A percentile compares a stretch with the other conserved stretches of the same genome.
Conservation (phyloP, 2,113 vertebrate genomes). For the Crotophaga sulcirostris region DNA sequence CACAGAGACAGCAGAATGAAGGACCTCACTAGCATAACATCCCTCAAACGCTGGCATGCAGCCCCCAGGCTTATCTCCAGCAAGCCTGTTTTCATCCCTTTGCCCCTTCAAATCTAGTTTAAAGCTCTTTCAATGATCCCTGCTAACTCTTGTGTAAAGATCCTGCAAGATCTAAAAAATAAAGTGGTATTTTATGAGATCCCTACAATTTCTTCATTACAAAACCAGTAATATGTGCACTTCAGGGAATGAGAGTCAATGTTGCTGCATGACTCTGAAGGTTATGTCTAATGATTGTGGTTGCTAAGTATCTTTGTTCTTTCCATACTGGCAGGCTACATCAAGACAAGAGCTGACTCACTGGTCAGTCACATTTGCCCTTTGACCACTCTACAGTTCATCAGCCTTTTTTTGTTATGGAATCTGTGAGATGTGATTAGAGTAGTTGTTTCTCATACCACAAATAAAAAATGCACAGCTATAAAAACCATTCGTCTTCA, state of each 20-base stretch:
- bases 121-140: no score
- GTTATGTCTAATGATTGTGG: slow-evolving; percentile 4
- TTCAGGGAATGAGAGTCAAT: slow-evolving; percentile 44
- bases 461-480: slow-evolving; percentile 5
- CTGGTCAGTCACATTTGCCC: slow-evolving; percentile 40
- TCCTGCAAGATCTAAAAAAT: slow-evolving; percentile 14
- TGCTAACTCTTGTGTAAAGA: no score
- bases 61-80: no score
- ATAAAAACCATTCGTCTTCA: neutral
- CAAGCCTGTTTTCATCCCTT: no score
- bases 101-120: no score
- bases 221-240: slow-evolving; percentile 54
- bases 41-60: no score
- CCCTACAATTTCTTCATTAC: slow-evolving; percentile 52
- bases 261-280: slow-evolving; percentile 12
- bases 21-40: no score
- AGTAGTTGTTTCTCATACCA: neutral
- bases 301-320: slow-evolving; percentile 34
- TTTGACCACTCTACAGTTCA: slow-evolving; percentile 45
- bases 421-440: slow-evolving; percentile 7
- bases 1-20: no score
- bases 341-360: slow-evolving; percentile 47
- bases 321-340: slow-evolving; percentile 49
- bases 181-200: slow-evolving; percentile 64
- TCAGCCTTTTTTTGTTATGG: neutral